Evolutionary conservation across 2,797 vertebrate species (phyloP).

Genomic region (Hylomyscus alleni): DNA sequence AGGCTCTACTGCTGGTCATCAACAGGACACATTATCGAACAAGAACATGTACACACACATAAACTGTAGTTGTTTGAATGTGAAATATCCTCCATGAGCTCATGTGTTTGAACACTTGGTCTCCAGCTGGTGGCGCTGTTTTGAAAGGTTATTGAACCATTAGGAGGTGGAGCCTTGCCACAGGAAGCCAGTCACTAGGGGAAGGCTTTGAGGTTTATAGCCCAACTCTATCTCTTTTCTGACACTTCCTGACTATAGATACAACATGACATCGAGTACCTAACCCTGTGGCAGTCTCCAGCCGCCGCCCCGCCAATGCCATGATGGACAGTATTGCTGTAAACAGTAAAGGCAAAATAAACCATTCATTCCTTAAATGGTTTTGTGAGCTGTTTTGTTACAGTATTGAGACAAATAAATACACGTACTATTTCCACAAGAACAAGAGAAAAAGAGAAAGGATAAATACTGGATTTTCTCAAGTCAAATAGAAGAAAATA

Average conservation of each 20-base stretch:
- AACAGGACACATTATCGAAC: neutral
- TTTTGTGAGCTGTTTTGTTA: neutral
- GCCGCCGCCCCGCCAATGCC: no score
- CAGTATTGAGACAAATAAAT: neutral
- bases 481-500: conserved; percentile 51
- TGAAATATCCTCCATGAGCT: no score
- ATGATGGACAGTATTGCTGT: neutral
- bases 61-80: neutral
- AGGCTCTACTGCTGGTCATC: neutral
- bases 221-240: neutral
- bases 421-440: neutral
- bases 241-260: neutral
- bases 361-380: neutral
- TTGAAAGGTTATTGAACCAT: neutral
- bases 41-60: neutral
- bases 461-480: neutral
- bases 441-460: neutral
- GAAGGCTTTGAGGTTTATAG: neutral
- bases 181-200: neutral
- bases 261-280: neutral
- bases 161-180: neutral
- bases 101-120: neutral
- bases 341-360: neutral
- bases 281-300: no score
- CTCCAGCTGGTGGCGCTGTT: neutral